These are phyloP conservation scores for Formica exsecta DNA, from an alignment of 1,140 invertebrate genomes.

Conservation along the genomic window DNA sequence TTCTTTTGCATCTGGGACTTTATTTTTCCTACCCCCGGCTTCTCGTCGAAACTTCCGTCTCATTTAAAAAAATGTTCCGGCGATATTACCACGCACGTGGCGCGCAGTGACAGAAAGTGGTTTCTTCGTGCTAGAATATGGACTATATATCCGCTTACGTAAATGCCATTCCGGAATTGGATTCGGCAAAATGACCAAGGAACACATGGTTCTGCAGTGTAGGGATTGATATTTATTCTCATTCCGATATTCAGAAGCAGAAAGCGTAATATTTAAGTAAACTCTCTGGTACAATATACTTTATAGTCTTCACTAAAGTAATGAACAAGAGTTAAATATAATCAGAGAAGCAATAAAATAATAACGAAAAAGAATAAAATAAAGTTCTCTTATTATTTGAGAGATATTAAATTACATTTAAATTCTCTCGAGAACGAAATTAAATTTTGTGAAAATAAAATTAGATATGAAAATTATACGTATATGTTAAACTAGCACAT, in stretches of 20 bases:
- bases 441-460: neutral
- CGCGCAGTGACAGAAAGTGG: neutral
- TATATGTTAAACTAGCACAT: neutral
- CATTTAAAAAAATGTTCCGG: constrained; percentile 68
- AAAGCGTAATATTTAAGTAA: constrained; percentile 44
- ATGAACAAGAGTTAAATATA: constrained; percentile 4
- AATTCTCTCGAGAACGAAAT: neutral
- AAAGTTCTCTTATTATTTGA: neutral
- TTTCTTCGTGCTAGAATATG: constrained; percentile 47
- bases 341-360: neutral
- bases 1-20: neutral
- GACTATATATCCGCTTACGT: neutral
- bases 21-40: neutral
- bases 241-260: constrained; percentile 22
- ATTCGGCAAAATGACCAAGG: neutral
- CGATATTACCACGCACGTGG: constrained; percentile 61
- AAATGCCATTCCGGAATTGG: constrained; percentile 45
- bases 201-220: constrained; percentile 9
- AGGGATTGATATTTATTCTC: constrained; percentile 37
- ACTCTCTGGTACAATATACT: neutral
- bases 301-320: neutral
- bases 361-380: neutral
- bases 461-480: constrained; percentile 1
- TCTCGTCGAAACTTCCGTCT: constrained; percentile 47
- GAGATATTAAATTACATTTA: neutral